phyloP scores from a whole-genome alignment of 2,797 vertebrate genomes.

The Epinephelus coioides region DNA sequence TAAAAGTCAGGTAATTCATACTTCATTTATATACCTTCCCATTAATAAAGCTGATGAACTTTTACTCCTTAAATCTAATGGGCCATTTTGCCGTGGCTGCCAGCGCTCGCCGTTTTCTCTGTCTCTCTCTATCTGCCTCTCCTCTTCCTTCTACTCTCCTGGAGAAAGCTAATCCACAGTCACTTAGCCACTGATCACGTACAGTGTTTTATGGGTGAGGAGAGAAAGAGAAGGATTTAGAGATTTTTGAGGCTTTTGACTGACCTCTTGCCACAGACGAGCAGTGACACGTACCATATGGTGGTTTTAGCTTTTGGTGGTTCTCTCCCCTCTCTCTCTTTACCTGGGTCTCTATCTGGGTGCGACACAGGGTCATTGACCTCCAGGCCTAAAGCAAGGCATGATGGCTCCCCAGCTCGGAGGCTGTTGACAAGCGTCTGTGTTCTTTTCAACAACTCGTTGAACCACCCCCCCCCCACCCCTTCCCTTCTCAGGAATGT shows the following conservation, averaged over 20 bases:
- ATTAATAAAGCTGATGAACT: slow-evolving; percentile 87
- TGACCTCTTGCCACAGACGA: slow-evolving; percentile 75
- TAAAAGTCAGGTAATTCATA: slow-evolving; percentile 87
- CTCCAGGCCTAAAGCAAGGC: slow-evolving; percentile 90
- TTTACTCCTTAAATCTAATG: slow-evolving; percentile 86
- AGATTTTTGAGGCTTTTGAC: slow-evolving; percentile 76
- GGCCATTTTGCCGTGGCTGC: slow-evolving; percentile 81
- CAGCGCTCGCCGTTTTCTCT: slow-evolving; percentile 53
- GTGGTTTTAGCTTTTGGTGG: slow-evolving; percentile 45
- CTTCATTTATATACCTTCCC: slow-evolving; percentile 85
- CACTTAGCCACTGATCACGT: slow-evolving; percentile 55
- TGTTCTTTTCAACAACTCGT: slow-evolving; percentile 97
- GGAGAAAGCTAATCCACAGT: slow-evolving; percentile 72
- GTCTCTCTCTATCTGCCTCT: slow-evolving; percentile 41
- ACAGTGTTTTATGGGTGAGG: slow-evolving; percentile 65
- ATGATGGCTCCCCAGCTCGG: slow-evolving; percentile 91
- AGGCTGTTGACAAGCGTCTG: slow-evolving; percentile 96
- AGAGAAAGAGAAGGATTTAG: slow-evolving; percentile 69
- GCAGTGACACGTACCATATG: slow-evolving; percentile 70
- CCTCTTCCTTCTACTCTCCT: slow-evolving; percentile 43
- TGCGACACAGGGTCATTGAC: slow-evolving; percentile 92
- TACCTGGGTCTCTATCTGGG: slow-evolving; percentile 69
- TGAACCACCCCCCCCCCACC: slow-evolving; percentile 82
- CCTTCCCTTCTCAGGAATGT: slow-evolving; percentile 92
- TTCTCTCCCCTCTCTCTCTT: slow-evolving; percentile 30